Conservation (phyloP, 2,113 vertebrate genomes). For the Eurypyga helias region DNA sequence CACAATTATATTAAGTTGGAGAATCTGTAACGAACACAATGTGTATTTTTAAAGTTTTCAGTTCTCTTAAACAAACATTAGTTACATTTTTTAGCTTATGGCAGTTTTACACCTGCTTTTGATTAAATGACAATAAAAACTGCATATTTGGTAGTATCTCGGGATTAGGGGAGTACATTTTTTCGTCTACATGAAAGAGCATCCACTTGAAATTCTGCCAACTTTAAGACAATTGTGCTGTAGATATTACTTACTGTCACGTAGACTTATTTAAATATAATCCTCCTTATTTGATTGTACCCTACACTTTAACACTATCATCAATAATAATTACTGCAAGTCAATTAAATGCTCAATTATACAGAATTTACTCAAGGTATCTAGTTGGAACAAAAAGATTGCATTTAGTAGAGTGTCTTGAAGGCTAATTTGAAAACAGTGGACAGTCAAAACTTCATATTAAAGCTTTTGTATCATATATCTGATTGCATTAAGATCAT, state of each 20-base stretch:
- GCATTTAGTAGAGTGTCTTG: neutral
- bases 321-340: neutral
- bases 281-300: neutral
- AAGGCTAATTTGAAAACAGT: conserved; percentile 18
- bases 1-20: neutral
- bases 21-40: neutral
- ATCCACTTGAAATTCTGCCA: neutral
- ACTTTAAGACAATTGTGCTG: neutral
- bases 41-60: neutral
- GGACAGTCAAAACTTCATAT: neutral
- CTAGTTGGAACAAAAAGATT: neutral
- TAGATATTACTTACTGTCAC: neutral
- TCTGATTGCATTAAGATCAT: neutral
- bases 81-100: neutral
- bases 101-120: neutral
- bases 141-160: neutral
- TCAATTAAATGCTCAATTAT: conserved; percentile 17
- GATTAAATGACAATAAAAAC: neutral
- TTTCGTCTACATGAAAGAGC: neutral
- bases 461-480: neutral
- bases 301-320: neutral
- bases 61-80: neutral
- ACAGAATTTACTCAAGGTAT: neutral
- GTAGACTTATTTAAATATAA: conserved; percentile 16
- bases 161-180: neutral